These are phyloP conservation scores for Diaperis boleti DNA, from an alignment of 2,888 invertebrate genomes.

Conservation along the genomic window DNA sequence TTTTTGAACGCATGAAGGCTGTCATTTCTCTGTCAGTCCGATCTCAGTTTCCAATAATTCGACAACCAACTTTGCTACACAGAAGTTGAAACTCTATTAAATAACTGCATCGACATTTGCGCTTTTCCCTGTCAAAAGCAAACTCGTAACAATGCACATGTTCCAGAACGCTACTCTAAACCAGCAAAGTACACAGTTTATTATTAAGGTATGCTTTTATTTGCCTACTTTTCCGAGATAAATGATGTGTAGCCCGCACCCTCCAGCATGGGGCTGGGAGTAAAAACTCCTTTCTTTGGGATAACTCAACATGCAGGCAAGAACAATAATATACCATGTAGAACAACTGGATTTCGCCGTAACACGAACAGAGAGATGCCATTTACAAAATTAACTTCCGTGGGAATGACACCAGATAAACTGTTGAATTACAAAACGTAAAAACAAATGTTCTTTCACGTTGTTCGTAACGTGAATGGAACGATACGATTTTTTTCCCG, in stretches of 20 bases:
- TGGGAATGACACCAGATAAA: conserved; percentile 32
- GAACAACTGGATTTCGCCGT: conserved; percentile 34
- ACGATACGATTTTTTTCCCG: conserved; percentile 15
- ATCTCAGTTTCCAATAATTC: too few species aligned
- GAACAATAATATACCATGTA: conserved; percentile 36
- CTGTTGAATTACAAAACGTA: conserved; percentile 36
- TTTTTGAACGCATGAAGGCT: too few species aligned
- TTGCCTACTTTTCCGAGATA: conserved; percentile 6
- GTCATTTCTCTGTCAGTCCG: too few species aligned
- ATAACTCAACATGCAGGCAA: conserved; percentile 13
- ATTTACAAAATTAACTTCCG: conserved; percentile 37
- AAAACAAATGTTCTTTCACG: conserved; percentile 28
- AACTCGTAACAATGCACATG: background rate
- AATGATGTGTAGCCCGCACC: conserved; percentile 8
- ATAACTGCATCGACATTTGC: too few species aligned
- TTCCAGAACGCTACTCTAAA: background rate
- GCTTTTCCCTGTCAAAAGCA: too few species aligned
- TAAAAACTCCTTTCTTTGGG: conserved; percentile 28
- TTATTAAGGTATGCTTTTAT: conserved; percentile 4
- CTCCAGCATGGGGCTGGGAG: background rate
- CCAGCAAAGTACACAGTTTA: conserved; percentile 2
- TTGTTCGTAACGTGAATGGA: conserved; percentile 10
- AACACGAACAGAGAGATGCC: conserved; percentile 32
- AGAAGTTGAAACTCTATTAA: too few species aligned
- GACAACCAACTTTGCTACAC: too few species aligned